Evolutionary conservation across 2,113 vertebrate genomes (phyloP), one percentile per base, ranked within the genome.

Genomic region (Pachypanchax playfairii): DNA sequence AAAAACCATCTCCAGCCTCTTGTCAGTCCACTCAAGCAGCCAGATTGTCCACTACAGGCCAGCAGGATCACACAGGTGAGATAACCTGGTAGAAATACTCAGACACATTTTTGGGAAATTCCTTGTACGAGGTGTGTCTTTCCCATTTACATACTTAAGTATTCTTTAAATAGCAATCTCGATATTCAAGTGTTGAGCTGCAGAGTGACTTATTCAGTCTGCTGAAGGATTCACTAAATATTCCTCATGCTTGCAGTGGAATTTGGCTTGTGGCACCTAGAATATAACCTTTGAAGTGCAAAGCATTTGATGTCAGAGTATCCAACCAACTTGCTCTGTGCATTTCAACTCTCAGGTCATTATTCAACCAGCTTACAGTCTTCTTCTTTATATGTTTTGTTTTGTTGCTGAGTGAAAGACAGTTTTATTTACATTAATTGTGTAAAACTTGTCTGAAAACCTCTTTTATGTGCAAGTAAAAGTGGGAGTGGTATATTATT

Each of bases 31-130:
- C 88, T 78, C 87, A 90, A 67, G 72, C 91, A 33, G 42, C 90
- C 0, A 80, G 75, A 49, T 70, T 67, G 24, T 71, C 92, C n/a
- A 48, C 72, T 9, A 85, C 93, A 41, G 92, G 92, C 71, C 77
- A 59, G 59, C 79, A 90, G 2, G 94, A 97, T 41, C 53, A 89
- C 18, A 51, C 93, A 92, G 96, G 97, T 98, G 87, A 90, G 80
- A 61, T 5, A 22, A 18, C 5, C 48, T 31, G 39, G 26, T 18
- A 9, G 11, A 3, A 28, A 8, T 11, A n/a, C 4, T 49, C 25
- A n/a, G 9, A 49, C 17, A 18, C n/a, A n/a, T n/a, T n/a, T n/a
- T n/a, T n/a, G n/a, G 17, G 25, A 15, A 0, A 24, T 24, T 56
- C 14, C 18, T 49, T n/a, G n/a, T n/a, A n/a, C n/a, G n/a, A n/a